phyloP scores from a whole-genome alignment of 2,888 invertebrate genomes.

The Antheraea assamensis region DNA sequence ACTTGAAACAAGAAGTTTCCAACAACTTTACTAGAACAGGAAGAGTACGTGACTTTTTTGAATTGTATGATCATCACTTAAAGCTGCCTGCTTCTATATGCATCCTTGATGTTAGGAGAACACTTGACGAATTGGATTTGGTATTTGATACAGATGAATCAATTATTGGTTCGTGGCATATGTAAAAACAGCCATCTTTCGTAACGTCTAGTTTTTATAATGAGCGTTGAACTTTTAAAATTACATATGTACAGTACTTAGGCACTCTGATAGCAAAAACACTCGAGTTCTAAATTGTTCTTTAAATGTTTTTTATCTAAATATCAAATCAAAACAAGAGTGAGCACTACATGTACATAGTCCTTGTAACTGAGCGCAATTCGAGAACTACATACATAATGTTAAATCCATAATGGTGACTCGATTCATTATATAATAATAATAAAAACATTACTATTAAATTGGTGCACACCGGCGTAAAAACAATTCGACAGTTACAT shows the following conservation, averaged over 20 bases:
- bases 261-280: background rate
- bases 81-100: background rate
- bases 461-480: too few species aligned
- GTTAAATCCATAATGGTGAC: too few species aligned
- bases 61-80: background rate
- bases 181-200: background rate
- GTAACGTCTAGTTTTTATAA: background rate
- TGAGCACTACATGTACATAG: background rate
- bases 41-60: background rate
- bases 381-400: too few species aligned
- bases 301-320: background rate
- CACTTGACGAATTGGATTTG: background rate
- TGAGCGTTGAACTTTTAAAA: slow-evolving; percentile 1
- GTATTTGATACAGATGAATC: background rate
- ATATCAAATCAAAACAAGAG: background rate
- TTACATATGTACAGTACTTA: background rate
- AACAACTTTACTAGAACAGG: too few species aligned
- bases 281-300: background rate
- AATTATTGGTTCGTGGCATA: background rate
- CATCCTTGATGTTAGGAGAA: background rate
- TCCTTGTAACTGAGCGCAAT: too few species aligned
- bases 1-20: too few species aligned
- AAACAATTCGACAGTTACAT: too few species aligned
- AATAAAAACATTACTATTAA: too few species aligned
- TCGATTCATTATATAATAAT: too few species aligned